Conservation (phyloP, 2,113 vertebrate genomes). For the Nettapus auritus region DNA sequence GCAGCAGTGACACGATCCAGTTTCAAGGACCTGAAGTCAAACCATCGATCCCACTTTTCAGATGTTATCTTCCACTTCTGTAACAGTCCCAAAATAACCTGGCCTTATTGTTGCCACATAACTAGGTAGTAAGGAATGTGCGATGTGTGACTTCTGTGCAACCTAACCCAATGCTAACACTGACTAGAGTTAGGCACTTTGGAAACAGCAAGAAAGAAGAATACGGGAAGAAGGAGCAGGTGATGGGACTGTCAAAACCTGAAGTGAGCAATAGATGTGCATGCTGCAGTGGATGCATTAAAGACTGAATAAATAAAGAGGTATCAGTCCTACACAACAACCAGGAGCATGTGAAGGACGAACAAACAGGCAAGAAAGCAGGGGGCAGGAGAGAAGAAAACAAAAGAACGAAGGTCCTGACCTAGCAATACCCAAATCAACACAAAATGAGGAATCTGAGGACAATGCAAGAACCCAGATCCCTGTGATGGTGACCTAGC, state of each 20-base stretch:
- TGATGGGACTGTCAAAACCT: background rate
- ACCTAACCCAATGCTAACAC: background rate
- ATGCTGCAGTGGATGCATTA: background rate
- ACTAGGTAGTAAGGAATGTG: background rate
- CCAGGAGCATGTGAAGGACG: background rate
- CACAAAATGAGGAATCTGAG: background rate
- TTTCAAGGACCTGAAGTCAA: background rate
- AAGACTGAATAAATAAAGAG: background rate
- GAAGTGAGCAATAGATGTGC: background rate
- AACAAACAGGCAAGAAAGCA: background rate
- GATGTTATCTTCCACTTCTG: background rate
- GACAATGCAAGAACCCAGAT: background rate
- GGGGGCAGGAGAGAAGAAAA: background rate
- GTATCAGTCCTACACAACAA: background rate
- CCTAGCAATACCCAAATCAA: background rate
- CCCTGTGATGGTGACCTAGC: background rate
- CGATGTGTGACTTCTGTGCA: background rate
- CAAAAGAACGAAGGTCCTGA: background rate
- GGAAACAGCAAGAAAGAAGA: background rate
- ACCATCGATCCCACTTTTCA: background rate
- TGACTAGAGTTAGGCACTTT: background rate
- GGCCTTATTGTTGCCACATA: background rate
- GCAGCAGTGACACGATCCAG: background rate
- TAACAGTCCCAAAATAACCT: background rate
- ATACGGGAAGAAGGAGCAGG: background rate